These are phyloP conservation scores for Harpagifer antarcticus DNA, from an alignment of 2,797 vertebrate species.

Conservation along the genomic window DNA sequence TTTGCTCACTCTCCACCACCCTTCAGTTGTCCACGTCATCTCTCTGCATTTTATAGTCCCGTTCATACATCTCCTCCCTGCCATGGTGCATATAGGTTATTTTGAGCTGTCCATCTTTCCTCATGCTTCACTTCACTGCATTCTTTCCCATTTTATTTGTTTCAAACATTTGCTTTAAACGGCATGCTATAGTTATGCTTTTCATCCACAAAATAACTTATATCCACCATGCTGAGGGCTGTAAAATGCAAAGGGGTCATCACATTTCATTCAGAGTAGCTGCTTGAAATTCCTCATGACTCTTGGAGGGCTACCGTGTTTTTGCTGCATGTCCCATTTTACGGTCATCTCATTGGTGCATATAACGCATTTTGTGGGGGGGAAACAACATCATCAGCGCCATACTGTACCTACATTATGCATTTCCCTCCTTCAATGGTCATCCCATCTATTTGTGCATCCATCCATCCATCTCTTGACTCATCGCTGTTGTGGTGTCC, in stretches of 20 bases:
- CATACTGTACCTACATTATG: conserved; percentile 35
- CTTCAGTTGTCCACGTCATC: conserved; percentile 67
- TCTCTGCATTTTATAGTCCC: conserved; percentile 94
- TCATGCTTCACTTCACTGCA: conserved; percentile 71
- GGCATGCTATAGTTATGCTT: conserved; percentile 76
- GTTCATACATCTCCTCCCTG: conserved; percentile 75
- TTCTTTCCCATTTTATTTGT: conserved; percentile 61
- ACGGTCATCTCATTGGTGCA: conserved; percentile 90
- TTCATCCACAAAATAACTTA: conserved; percentile 89
- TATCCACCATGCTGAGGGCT: conserved; percentile 94
- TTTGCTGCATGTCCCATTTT: conserved; percentile 96
- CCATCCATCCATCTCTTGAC: conserved; percentile 55
- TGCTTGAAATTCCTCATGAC: conserved; percentile 73
- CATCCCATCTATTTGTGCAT: conserved; percentile 41
- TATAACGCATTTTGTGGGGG: conserved; percentile 83
- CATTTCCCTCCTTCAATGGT: conserved; percentile 28
- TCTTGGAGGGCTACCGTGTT: conserved; percentile 96
- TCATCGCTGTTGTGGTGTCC: conserved; percentile 43
- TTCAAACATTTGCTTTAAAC: conserved; percentile 55
- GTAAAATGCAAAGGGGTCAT: conserved; percentile 93
- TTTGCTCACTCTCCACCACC: conserved; percentile 75
- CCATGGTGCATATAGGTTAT: conserved; percentile 94
- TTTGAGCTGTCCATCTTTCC: conserved; percentile 74
- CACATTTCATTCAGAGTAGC: conserved; percentile 73
- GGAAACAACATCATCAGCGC: conserved; percentile 55